These are phyloP conservation scores for Baronia brevicornis DNA, from an alignment of 2,888 invertebrate genomes.

Conservation along the genomic window DNA sequence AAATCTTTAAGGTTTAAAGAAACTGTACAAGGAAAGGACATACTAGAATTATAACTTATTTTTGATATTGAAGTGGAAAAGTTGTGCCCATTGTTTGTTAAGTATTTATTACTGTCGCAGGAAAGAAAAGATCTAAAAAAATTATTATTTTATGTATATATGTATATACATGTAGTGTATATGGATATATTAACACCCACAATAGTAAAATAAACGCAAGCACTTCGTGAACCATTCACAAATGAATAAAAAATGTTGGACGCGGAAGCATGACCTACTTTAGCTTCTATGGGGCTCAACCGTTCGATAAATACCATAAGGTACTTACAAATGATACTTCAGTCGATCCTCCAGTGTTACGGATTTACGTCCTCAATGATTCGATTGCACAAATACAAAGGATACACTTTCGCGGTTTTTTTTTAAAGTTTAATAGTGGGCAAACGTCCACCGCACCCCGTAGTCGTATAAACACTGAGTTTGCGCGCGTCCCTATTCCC, in stretches of 20 bases:
- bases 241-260: constrained; percentile 53
- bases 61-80: too few species aligned
- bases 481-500: constrained; percentile 66
- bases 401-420: constrained; percentile 41
- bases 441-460: constrained; percentile 48
- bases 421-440: constrained; percentile 25
- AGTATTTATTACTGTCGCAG: too few species aligned
- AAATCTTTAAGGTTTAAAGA: too few species aligned
- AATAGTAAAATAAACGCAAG: constrained; percentile 25
- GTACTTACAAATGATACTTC: constrained; percentile 60
- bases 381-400: constrained; percentile 24
- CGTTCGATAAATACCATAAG: constrained; percentile 12
- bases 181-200: too few species aligned
- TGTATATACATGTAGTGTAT: neutral
- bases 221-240: constrained; percentile 53
- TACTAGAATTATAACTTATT: too few species aligned
- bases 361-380: constrained; percentile 16
- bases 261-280: constrained; percentile 69
- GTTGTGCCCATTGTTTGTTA: too few species aligned
- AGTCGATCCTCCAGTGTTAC: constrained; percentile 54
- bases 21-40: too few species aligned
- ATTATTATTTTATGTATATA: too few species aligned
- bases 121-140: too few species aligned
- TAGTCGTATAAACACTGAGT: constrained; percentile 56
- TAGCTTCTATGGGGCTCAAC: constrained; percentile 16